Percentiles rank a stretch among this genome's conserved stretches.
Evolutionary conservation across 2,888 invertebrate species (phyloP).

Genomic region (Sycophila texana): DNA sequence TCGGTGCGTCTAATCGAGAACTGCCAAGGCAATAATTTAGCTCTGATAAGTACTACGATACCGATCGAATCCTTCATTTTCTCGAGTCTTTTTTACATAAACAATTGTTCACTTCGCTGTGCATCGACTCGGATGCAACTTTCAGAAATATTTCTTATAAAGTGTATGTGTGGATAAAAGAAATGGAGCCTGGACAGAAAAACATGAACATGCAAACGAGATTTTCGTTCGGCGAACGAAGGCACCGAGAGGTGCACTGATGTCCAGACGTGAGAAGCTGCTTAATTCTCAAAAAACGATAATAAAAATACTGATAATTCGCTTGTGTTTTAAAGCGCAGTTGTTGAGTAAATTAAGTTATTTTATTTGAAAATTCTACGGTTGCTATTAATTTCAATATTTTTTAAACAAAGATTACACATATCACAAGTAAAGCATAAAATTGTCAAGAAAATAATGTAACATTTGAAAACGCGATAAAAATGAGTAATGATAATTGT

Average conservation of each 20-base stretch:
- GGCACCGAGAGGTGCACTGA: slow-evolving; percentile 6
- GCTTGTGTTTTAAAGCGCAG: background rate
- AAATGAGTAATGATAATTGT: too few relatives aligned
- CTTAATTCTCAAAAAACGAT: background rate
- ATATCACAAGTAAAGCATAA: too few relatives aligned
- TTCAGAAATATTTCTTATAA: too few relatives aligned
- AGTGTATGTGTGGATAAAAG: background rate
- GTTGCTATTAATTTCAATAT: too few relatives aligned
- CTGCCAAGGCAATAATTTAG: background rate
- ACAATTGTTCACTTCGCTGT: background rate
- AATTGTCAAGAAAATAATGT: too few relatives aligned
- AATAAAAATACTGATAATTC: background rate
- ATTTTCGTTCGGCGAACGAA: slow-evolving; percentile 15
- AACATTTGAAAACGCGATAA: too few relatives aligned
- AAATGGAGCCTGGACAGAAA: background rate
- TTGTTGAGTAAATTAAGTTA: too few relatives aligned
- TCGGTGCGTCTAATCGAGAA: slow-evolving; percentile 4
- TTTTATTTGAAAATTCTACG: too few relatives aligned
- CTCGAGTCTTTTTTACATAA: slow-evolving; percentile 31
- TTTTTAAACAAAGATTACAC: too few relatives aligned
- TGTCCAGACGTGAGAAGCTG: background rate
- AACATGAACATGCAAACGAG: slow-evolving; percentile 17
- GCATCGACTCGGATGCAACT: too few relatives aligned
- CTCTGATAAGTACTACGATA: slow-evolving; percentile 13
- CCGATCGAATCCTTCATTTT: slow-evolving; percentile 49